A percentile compares a stretch with the other conserved stretches of the same genome.
Conservation (phyloP, 30 jellyfish, hydroid and myxozoan species). For the Catostylus mosaicus region DNA sequence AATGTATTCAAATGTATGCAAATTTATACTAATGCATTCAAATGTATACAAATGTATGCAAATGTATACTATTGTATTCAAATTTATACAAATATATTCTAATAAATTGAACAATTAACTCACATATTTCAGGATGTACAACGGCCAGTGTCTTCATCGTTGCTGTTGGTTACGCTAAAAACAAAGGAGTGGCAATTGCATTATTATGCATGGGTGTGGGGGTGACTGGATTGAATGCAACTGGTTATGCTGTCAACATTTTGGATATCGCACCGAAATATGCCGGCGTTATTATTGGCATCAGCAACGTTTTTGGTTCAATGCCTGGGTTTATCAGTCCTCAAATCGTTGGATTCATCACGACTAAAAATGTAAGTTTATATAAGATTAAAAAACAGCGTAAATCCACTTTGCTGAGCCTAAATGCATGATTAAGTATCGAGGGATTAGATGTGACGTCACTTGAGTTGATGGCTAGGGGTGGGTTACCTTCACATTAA, state of each 20-base stretch:
- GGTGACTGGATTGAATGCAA: constrained; percentile 98
- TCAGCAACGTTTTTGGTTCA: constrained; percentile 99
- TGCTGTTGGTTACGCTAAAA: constrained; percentile 98
- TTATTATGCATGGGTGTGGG: constrained; percentile 98
- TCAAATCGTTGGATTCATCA: constrained; percentile 92
- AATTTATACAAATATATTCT: no score
- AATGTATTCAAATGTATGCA: no score
- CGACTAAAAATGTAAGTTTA: constrained; percentile 93
- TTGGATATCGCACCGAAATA: constrained; percentile 98
- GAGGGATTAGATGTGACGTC: no score
- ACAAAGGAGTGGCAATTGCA: constrained; percentile 94
- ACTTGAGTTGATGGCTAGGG: no score
- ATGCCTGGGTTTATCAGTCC: constrained; percentile 99
- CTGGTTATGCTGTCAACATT: constrained; percentile 99
- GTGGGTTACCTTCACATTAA: no score
- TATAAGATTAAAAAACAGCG: no score
- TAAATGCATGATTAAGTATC: no score
- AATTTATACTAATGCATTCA: no score
- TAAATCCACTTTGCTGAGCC: no score
- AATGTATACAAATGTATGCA: no score
- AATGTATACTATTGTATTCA: no score
- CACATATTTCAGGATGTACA: constrained; percentile 91
- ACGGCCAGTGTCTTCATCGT: constrained; percentile 97
- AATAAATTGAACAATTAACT: no score
- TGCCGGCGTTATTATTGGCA: constrained; percentile 99